phyloP scores from a whole-genome alignment of 2,888 invertebrate species.

The Tenthredo amoena region DNA sequence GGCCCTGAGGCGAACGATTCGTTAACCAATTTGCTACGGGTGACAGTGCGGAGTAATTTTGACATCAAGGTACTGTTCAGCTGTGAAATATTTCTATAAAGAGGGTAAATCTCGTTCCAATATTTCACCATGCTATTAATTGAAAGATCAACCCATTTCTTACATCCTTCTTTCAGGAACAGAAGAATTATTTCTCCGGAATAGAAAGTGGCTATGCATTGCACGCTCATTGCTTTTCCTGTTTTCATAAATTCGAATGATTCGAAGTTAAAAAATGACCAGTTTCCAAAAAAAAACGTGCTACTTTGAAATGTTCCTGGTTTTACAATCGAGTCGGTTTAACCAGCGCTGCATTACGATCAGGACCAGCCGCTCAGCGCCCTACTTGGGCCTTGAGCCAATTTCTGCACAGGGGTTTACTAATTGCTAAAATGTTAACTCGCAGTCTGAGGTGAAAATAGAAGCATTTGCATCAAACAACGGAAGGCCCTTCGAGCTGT shows the following conservation, averaged over 20 bases:
- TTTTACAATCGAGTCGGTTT: background rate
- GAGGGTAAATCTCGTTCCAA: background rate
- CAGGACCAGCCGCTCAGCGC: background rate
- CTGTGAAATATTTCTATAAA: background rate
- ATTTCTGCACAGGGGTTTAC: background rate
- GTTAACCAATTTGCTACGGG: background rate
- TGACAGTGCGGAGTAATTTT: background rate
- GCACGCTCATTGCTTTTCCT: too few species aligned
- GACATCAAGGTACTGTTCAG: background rate
- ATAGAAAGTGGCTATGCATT: too few species aligned
- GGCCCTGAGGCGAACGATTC: conserved; percentile 23
- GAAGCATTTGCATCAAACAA: conserved; percentile 36
- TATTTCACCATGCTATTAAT: background rate
- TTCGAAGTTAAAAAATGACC: background rate
- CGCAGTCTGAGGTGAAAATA: conserved; percentile 24
- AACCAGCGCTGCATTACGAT: background rate
- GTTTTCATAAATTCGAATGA: too few species aligned
- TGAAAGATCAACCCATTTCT: background rate
- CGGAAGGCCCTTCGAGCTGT: conserved; percentile 1
- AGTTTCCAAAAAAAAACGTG: too few species aligned
- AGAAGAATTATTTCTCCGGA: too few species aligned
- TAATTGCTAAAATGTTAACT: conserved; percentile 16
- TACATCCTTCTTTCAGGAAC: background rate
- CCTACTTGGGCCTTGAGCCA: background rate
- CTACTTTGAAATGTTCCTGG: background rate